Evolutionary conservation across 1,140 invertebrate genomes (phyloP).

Genomic region (Condylostylus longicornis): DNA sequence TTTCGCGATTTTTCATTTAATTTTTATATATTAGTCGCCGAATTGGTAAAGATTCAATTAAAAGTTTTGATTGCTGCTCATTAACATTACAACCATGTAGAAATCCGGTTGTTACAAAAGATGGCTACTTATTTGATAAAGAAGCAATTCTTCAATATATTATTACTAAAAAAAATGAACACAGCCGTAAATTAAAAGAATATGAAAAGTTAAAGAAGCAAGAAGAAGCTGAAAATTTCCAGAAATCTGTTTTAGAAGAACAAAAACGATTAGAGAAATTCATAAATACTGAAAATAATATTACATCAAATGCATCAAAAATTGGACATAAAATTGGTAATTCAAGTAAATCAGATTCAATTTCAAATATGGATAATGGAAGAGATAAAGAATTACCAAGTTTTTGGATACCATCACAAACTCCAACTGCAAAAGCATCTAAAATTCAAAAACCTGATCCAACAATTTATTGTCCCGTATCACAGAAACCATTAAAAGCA

Average conservation of each 20-base stretch:
- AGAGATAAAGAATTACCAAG: conserved; percentile 66
- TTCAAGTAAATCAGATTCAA: conserved; percentile 32
- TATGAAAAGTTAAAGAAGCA: conserved; percentile 79
- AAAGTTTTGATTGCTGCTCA: conserved; percentile 96
- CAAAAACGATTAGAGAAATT: conserved; percentile 58
- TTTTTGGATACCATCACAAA: conserved; percentile 94
- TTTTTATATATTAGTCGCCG: too few relatives aligned
- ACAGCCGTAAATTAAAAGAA: conserved; percentile 76
- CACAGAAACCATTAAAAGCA: conserved; percentile 64
- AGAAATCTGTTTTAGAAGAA: conserved; percentile 33
- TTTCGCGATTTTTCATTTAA: neutral
- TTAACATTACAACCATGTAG: conserved; percentile 77
- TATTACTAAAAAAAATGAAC: conserved; percentile 87
- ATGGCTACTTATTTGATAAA: conserved; percentile 94
- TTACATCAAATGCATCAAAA: conserved; percentile 10
- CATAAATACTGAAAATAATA: conserved; percentile 40
- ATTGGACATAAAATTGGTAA: conserved; percentile 8
- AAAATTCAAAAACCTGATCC: conserved; percentile 75
- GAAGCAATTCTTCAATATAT: conserved; percentile 95
- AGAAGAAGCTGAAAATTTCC: conserved; percentile 43
- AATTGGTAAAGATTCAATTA: conserved; percentile 66
- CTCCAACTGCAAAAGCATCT: conserved; percentile 63
- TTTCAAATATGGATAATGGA: conserved; percentile 62
- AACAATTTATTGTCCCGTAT: conserved; percentile 88
- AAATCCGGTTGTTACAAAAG: conserved; percentile 39